Base-by-base conservation (phyloP, 92 coral and sea anemone genomes). In the Muricea muricata region DNA sequence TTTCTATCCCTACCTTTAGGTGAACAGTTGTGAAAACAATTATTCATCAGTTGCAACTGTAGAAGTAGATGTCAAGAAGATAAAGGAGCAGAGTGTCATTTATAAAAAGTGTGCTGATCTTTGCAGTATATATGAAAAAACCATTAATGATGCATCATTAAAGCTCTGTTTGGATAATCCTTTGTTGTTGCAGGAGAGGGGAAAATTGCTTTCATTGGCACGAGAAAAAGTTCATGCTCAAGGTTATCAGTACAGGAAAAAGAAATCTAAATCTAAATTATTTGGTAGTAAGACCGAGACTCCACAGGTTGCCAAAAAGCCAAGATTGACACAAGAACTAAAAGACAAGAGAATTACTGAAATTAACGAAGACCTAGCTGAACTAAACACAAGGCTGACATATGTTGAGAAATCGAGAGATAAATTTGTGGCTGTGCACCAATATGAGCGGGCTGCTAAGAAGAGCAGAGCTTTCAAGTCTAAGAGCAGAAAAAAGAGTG, bases 91-190 rank as follows among this genome's bases (percentile, higher is more conserved):
- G 7, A 42, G 50, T 42, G 50, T 42, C 50, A 42, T 42, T 14
- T 42, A 42, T 42, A 42, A 42, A 42, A 42, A 42, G 50, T 42
- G 8, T 42, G 8, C 50, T 42, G 50, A 42, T 42, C 50, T 42
- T 7, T 42, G 50, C 84, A 80, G 52, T 46, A n/a, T n/a, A n/a
- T n/a, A n/a, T n/a, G n/a, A n/a, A n/a, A n/a, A n/a, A n/a, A n/a
- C n/a, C n/a, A n/a, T n/a, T n/a, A n/a, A n/a, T n/a, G n/a, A n/a
- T n/a, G 81, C 87, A 32, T 77, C 89, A 1, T 89, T 46, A 73
- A 80, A 85, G 48, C 37, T 85, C 23, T 85, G 89, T 75, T 60
- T 85, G 79, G 92, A 85, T 14, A 63, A 89, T 48, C 46, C 67
- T 13, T 65, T 47, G 18, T 55, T 89, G 39, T 9, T 89, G 24